Evolutionary conservation across 1,140 invertebrate species (phyloP), one percentile per base, ranked within the genome.

Genomic region (Calephelis virginiensis): DNA sequence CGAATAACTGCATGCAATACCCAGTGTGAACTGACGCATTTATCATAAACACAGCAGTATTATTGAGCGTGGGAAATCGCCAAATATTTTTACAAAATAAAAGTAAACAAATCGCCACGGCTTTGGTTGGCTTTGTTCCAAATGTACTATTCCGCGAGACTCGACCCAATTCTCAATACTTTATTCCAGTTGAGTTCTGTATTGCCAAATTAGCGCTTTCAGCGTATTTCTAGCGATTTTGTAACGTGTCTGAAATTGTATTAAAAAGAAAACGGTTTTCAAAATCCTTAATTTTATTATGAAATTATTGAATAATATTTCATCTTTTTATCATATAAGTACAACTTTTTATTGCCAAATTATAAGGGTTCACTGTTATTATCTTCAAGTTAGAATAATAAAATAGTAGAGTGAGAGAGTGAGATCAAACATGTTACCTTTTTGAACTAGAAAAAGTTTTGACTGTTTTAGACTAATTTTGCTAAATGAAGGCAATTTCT

Each of bases 141-240:
- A 83, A 85, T 78, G 74, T 80, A 76, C 71, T 80, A 69, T 68
- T 80, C 73, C 70, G 69, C 77, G 75, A 75, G 74, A 68, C 74
- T 78, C 84, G 84, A 89, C 86, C 86, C 77, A 85, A 85, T 86
- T 88, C 78, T 75, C 78, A 78, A 80, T 82, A 78, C 80, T 88
- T 85, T 86, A 86, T 82, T 80, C 78, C 77, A 70, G 69, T 68
- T 70, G 69, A 70, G 70, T 56, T 56, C 17, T 56, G 17, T 37
- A 14, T 37, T 14, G 50, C 28, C 53, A 56, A 56, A 40, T 66
- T 60, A 63, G 70, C 53, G 53, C 65, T 53, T 53, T 56, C 49
- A 3, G 43, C 66, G 62, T 56, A 61, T 61, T 67, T 49, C n/a
- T 50, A 9, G n/a, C 49, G 14, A n/a, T 50, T 50, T 50, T n/a